Evolutionary conservation across 2,797 vertebrate genomes (phyloP), one percentile per base, ranked within the genome.

Genomic region (Coilia nasus): DNA sequence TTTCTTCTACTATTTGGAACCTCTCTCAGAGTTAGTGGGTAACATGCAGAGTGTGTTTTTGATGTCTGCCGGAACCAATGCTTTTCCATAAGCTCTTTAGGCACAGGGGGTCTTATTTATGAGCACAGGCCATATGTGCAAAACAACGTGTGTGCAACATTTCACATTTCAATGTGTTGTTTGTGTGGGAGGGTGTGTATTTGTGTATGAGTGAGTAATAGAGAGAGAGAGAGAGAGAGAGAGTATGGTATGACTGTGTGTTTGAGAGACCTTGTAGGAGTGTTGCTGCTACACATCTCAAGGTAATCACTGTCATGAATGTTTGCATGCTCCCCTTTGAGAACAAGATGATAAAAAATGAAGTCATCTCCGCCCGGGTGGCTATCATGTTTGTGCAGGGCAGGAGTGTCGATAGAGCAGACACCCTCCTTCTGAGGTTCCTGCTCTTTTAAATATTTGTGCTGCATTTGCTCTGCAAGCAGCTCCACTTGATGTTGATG

Each of bases 141-240:
- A 62, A 84, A 85, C 71, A 83, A 82, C 71, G 83, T 87, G 67
- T 78, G 44, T 85, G 46, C 84, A 84, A 82, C 25, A 87, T 84
- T 82, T 82, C n/a, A 82, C 50, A 54, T 54, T 3, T 41, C 81
- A 84, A 54, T n/a, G 21, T 82, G 50, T 41, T 82, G 25, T 84
- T 56, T 87, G 59, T 60, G 59, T 60, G 59, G n/a, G 19, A n/a
- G 21, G 9, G 59, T 64, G 60, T 62, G 62, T 64, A 25, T 62
- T n/a, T 62, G 60, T 64, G 62, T 17, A 14, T 6, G 14, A 35
- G 15, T 35, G 14, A 54, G 50, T 35, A 6, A 17, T 1, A 59
- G 57, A 59, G 57, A 59, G 57, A 59, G 57, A 21, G 57, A 21
- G 57, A 59, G 28, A 5, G 28, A 17, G 62, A 59, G 57, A 59